phyloP scores from a whole-genome alignment of 2,888 invertebrate species.

The Unio pictorum region DNA sequence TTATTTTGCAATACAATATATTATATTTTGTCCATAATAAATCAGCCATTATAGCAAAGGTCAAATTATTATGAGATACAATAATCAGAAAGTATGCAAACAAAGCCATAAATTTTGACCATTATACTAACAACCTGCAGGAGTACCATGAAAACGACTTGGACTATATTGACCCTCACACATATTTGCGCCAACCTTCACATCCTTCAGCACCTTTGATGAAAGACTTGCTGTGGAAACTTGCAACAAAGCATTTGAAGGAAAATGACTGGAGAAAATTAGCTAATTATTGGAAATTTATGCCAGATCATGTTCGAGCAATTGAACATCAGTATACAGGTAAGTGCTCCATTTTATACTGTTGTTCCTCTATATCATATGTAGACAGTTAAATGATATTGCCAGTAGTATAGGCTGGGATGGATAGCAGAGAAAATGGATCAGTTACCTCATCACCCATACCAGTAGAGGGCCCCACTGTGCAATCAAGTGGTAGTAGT shows the following conservation, averaged over 20 bases:
- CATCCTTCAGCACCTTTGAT: slow-evolving; percentile 64
- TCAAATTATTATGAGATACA: not conserved
- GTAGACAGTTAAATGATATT: no score
- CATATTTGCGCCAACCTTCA: slow-evolving; percentile 54
- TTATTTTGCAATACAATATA: no score
- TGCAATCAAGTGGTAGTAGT: no score
- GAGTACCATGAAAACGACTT: slow-evolving; percentile 62
- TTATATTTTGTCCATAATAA: no score
- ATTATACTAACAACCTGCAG: slow-evolving; percentile 21
- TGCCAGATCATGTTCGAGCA: slow-evolving; percentile 79
- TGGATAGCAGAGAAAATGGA: no score
- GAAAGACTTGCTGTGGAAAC: slow-evolving; percentile 70
- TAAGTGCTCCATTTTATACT: slow-evolving; percentile 47
- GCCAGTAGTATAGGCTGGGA: no score
- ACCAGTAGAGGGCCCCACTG: no score
- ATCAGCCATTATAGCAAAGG: no score
- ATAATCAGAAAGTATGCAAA: not conserved
- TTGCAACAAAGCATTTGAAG: slow-evolving; percentile 74
- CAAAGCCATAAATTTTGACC: no score
- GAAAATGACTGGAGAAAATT: slow-evolving; percentile 80
- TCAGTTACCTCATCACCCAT: no score
- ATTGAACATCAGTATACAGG: slow-evolving; percentile 83
- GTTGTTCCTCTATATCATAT: no score
- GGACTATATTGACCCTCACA: slow-evolving; percentile 58
- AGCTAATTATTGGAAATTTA: slow-evolving; percentile 80